phyloP scores from a whole-genome alignment of 64 coral and sea anemone species.

The Actinia equina region DNA sequence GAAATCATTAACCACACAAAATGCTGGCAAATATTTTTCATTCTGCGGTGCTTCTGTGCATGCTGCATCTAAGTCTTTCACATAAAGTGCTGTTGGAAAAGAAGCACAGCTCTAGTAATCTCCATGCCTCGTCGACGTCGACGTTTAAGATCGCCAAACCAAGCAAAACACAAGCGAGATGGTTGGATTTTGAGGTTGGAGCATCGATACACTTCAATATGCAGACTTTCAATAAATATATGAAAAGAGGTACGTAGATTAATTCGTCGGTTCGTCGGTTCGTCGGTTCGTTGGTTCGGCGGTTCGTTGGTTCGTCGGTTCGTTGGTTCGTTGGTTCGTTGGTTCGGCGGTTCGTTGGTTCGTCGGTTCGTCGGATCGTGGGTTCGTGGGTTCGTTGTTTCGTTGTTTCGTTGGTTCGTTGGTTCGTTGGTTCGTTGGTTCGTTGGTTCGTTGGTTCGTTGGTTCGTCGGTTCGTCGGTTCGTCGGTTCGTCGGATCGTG shows the following conservation, averaged over 20 bases:
- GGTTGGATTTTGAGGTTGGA: slow-evolving; percentile 60
- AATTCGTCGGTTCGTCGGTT: too few relatives aligned
- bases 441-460: too few relatives aligned
- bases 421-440: too few relatives aligned
- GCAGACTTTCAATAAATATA: slow-evolving; percentile 46
- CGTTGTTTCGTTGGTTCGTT: too few relatives aligned
- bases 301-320: too few relatives aligned
- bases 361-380: too few relatives aligned
- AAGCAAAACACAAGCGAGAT: slow-evolving; percentile 40
- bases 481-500: too few relatives aligned
- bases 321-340: too few relatives aligned
- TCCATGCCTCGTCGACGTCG: background rate
- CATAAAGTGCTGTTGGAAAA: background rate
- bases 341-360: too few relatives aligned
- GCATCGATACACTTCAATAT: slow-evolving; percentile 65
- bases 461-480: too few relatives aligned
- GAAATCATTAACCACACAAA: background rate
- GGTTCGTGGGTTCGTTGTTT: too few relatives aligned
- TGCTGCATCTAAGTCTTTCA: background rate
- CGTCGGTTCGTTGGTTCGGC: too few relatives aligned
- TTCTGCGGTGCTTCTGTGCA: background rate
- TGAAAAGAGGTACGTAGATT: slow-evolving; percentile 37
- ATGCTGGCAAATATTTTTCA: background rate
- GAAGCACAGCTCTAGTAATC: background rate
- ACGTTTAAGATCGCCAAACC: slow-evolving; percentile 39